phyloP scores from a whole-genome alignment of 2,888 invertebrate genomes.

The Neoaliturus tenellus region DNA sequence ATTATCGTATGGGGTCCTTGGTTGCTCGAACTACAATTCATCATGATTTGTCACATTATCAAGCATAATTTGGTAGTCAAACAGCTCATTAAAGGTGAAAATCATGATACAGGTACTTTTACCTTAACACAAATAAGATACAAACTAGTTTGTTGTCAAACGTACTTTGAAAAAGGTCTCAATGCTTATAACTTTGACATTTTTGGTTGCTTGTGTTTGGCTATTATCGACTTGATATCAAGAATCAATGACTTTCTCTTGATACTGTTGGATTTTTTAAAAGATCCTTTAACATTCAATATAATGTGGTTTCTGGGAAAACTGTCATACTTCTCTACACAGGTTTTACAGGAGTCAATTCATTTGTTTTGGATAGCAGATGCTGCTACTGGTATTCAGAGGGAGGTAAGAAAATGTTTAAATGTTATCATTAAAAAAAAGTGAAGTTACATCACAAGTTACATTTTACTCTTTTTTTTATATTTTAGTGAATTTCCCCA shows the following conservation, averaged over 20 bases:
- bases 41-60: not conserved
- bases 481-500: too few relatives aligned
- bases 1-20: not conserved
- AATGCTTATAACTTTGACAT: not conserved
- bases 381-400: not conserved
- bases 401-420: constrained; percentile 5
- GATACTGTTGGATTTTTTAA: not conserved
- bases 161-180: not conserved
- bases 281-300: too few relatives aligned
- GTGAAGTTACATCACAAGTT: too few relatives aligned
- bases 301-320: too few relatives aligned
- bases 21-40: not conserved
- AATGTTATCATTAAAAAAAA: too few relatives aligned
- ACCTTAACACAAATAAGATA: not conserved
- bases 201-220: not conserved
- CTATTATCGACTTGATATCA: not conserved
- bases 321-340: not conserved
- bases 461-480: too few relatives aligned
- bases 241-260: constrained; percentile 13
- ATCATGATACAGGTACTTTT: not conserved
- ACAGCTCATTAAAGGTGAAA: not conserved
- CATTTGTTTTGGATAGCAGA: not conserved
- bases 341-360: not conserved
- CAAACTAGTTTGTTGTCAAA: not conserved
- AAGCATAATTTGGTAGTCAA: not conserved